Conservation (phyloP, 53 echinoderm and acorn worm species). For the Henricia sp. region DNA sequence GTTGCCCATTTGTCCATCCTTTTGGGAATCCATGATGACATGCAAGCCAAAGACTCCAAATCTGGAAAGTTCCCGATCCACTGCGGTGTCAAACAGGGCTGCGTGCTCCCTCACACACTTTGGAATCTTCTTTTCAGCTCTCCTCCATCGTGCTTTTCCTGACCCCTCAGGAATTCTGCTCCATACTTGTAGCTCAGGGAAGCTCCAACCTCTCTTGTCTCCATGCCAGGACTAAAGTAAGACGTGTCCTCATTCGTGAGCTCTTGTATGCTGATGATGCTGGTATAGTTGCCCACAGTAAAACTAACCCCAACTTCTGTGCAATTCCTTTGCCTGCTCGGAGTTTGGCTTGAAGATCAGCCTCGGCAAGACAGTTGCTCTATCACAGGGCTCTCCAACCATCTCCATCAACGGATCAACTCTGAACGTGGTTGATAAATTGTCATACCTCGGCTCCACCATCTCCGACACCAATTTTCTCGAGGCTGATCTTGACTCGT, state of each 20-base stretch:
- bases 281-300: background rate
- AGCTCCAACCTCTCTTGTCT: background rate
- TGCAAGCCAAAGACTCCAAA: no score
- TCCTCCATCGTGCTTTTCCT: no score
- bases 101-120: no score
- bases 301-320: background rate
- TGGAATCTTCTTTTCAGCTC: no score
- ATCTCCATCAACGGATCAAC: no score
- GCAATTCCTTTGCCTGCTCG: background rate
- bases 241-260: background rate
- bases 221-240: background rate
- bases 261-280: constrained; percentile 3
- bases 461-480: constrained; percentile 1
- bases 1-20: no score
- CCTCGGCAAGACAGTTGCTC: background rate
- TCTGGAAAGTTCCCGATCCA: no score
- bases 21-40: no score
- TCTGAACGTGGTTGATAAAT: no score
- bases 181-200: background rate
- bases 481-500: background rate
- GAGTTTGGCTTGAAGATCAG: background rate
- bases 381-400: background rate
- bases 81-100: no score
- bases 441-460: no score
- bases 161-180: background rate